Base-by-base conservation (phyloP, 2,797 vertebrate genomes). In the Knipowitschia caucasica region DNA sequence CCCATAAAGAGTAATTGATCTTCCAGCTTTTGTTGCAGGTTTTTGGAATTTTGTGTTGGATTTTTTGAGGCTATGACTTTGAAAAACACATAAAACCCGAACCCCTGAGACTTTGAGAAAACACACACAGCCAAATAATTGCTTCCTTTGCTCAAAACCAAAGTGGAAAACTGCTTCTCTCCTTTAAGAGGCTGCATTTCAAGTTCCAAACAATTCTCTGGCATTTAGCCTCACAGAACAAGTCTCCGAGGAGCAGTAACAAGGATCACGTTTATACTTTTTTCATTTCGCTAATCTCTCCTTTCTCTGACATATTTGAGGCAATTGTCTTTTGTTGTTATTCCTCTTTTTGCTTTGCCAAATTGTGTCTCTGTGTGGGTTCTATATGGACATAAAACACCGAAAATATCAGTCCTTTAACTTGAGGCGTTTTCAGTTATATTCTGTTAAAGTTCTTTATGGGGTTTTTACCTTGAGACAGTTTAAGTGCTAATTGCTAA, bases 141-240 rank as follows among this genome's bases (percentile, higher is more conserved):
- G 23, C 27, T 44, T 44, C 27, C 25, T 44, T 44, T 44, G 42
- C 27, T 26, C 42, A n/a, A 42, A 40, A 42, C 21, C 21, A 42
- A 42, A 42, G 21, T 23, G 11, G 23, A 7, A 25, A 42, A 25
- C 5, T 7, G 12, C 4, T 24, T 42, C 14, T 42, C n/a, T 15
- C 42, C n/a, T 12, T 10, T 44, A 26, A 42, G n/a, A 25, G 11
- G 7, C 11, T 24, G 10, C 3, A 10, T 27, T 27, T 27, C n/a
- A 17, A 10, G 7, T 26, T 17, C n/a, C 8, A 27, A 27, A 27
- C 6, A 21, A 7, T 43, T 43, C 23, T n/a, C 23, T 6, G 4
- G 23, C 14, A 44, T 44, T 26, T 44, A 27, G n/a, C 12, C 12
- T 15, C 14, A 10, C 14, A 44, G 3, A 25, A 21, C 18, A 20